Evolutionary conservation across 1,140 invertebrate species (phyloP), one percentile per base, ranked within the genome.

Genomic region (Phymastichus coffea): DNA sequence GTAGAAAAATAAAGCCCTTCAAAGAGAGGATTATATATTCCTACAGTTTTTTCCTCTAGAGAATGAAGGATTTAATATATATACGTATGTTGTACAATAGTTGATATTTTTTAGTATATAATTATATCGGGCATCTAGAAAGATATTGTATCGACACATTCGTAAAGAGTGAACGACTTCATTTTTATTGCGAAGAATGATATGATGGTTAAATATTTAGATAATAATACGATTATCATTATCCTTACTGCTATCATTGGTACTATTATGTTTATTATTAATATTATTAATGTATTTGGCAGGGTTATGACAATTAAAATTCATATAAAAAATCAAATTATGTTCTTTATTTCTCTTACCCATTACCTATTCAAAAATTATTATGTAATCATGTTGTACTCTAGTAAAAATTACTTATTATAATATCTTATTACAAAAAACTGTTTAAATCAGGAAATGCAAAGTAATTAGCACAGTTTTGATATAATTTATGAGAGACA

Each of bases 251-350:
- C 66, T 70, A 68, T 70, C 66, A 73, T 68, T 66, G 66, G 70
- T 67, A 74, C 69, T 70, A 69, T 69, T 69, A 71, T 63, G 66
- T 67, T 70, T 69, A 78, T 70, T 73, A 76, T 77, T 78, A 74
- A 70, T 75, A 79, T 78, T 78, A 79, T 75, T 74, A 78, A 74
- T 80, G 76, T 79, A 78, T 80, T 78, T 79, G 78, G 78, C 78
- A 79, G 77, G 78, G 78, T 79, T 78, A 77, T 75, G 71, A 78
- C 69, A 78, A 60, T 78, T 75, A 78, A 80, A 79, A 76, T 70
- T 66, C 62, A 66, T 66, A 73, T 72, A 67, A 68, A 69, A 47
- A 44, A 26, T 63, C 43, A 52, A 67, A 62, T 63, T 53, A 25
- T 47, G 20, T 53, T 62, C 53, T 52, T 37, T 19, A 33, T 49